A percentile compares a stretch with the other conserved stretches of the same genome.
Evolutionary conservation across 2,888 invertebrate genomes (phyloP).

Genomic region (Phragmatobia fuliginosa): DNA sequence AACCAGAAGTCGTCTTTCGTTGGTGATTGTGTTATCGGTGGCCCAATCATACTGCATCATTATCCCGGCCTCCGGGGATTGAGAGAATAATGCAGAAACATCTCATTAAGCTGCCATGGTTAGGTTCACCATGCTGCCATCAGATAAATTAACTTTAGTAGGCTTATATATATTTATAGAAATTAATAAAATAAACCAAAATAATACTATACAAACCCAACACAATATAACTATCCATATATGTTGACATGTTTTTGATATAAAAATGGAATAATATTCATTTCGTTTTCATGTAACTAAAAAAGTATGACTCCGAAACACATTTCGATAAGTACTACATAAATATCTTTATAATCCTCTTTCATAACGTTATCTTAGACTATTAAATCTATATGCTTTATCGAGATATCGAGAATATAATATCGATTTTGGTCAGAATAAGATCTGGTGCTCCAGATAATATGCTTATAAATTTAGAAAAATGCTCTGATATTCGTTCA

Average conservation of each 20-base stretch:
- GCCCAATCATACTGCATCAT: too few relatives aligned
- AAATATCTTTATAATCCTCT: not conserved
- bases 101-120: too few relatives aligned
- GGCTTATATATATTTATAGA: too few relatives aligned
- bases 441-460: slow-evolving; percentile 15
- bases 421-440: slow-evolving; percentile 7
- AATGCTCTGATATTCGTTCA: slow-evolving; percentile 31
- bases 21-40: too few relatives aligned
- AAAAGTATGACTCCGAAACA: not conserved
- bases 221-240: too few relatives aligned
- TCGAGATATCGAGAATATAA: slow-evolving; percentile 3
- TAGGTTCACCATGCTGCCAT: too few relatives aligned
- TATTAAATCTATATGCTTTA: not conserved
- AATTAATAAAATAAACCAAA: too few relatives aligned
- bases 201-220: too few relatives aligned
- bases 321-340: not conserved
- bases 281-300: not conserved
- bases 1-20: too few relatives aligned
- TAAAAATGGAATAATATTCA: not conserved
- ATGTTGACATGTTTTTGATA: not conserved
- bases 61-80: too few relatives aligned
- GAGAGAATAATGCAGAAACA: too few relatives aligned
- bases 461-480: slow-evolving; percentile 27
- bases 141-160: too few relatives aligned
- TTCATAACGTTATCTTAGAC: not conserved